Conservation (phyloP, 2,797 vertebrate species). For the Morelia viridis region DNA sequence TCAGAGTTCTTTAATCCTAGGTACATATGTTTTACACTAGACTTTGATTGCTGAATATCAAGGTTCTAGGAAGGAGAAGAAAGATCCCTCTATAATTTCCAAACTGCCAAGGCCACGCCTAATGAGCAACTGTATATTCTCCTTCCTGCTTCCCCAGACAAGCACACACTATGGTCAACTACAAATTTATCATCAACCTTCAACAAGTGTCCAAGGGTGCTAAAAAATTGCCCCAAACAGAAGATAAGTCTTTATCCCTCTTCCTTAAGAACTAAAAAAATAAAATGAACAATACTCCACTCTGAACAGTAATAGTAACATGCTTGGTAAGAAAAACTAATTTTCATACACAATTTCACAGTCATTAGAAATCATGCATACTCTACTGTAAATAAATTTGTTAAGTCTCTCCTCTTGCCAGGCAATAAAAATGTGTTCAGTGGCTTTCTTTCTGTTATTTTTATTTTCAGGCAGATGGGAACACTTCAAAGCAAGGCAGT, state of each 20-base stretch:
- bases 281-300: background rate
- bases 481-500: background rate
- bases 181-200: background rate
- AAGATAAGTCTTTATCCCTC: background rate
- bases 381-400: slow-evolving; percentile 2
- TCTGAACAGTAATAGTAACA: background rate
- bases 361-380: slow-evolving; percentile 42
- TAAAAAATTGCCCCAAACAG: background rate
- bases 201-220: background rate
- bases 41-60: too few relatives aligned
- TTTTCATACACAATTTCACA: background rate
- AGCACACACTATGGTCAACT: background rate
- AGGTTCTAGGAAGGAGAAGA: too few relatives aligned
- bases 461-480: background rate
- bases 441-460: background rate
- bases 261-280: background rate
- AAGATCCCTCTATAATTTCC: too few relatives aligned
- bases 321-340: background rate
- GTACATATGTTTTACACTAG: too few relatives aligned
- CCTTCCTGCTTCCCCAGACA: background rate
- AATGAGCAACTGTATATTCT: background rate
- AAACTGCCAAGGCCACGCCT: background rate
- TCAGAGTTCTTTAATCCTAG: too few relatives aligned
- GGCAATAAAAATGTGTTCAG: background rate
- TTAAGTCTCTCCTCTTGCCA: background rate